phyloP scores from a whole-genome alignment of 1,140 invertebrate species.

The Cyclina sinensis region DNA sequence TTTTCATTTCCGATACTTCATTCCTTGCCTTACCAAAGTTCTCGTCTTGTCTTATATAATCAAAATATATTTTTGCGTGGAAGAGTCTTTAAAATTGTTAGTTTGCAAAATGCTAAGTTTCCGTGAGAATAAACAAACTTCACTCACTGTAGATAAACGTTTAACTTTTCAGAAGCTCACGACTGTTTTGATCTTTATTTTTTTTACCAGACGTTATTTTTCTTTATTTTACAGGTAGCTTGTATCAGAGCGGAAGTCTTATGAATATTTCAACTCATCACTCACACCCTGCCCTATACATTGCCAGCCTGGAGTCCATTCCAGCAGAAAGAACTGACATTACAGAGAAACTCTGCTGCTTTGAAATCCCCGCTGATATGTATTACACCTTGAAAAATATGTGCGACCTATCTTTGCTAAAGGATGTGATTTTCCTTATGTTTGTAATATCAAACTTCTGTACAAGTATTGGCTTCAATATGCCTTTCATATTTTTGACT shows the following conservation, averaged over 20 bases:
- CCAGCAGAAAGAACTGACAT: constrained; percentile 46
- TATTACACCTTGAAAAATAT: constrained; percentile 90
- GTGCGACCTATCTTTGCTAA: constrained; percentile 94
- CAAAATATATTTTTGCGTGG: too few species aligned
- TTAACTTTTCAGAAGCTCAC: too few species aligned
- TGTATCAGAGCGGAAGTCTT: constrained; percentile 94
- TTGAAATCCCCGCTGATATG: constrained; percentile 68
- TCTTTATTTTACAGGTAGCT: constrained; percentile 88
- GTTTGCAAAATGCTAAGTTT: too few species aligned
- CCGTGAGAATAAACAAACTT: too few species aligned
- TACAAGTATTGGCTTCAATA: constrained; percentile 98
- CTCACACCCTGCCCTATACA: constrained; percentile 79
- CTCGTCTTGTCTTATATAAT: too few species aligned
- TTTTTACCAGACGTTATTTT: too few species aligned
- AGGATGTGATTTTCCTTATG: constrained; percentile 95
- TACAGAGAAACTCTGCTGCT: constrained; percentile 53
- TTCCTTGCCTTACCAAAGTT: too few species aligned
- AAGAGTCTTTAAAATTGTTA: too few species aligned
- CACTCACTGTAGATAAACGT: too few species aligned
- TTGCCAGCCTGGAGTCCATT: constrained; percentile 75
- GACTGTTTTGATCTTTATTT: too few species aligned
- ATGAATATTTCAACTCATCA: constrained; percentile 89
- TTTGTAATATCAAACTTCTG: constrained; percentile 98
- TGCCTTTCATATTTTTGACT: constrained; percentile 94
- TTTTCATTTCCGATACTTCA: too few species aligned